Percentiles rank a stretch among this genome's conserved stretches.
phyloP scores from a whole-genome alignment of 2,113 vertebrate species.

The Sphaerodactylus townsendi region DNA sequence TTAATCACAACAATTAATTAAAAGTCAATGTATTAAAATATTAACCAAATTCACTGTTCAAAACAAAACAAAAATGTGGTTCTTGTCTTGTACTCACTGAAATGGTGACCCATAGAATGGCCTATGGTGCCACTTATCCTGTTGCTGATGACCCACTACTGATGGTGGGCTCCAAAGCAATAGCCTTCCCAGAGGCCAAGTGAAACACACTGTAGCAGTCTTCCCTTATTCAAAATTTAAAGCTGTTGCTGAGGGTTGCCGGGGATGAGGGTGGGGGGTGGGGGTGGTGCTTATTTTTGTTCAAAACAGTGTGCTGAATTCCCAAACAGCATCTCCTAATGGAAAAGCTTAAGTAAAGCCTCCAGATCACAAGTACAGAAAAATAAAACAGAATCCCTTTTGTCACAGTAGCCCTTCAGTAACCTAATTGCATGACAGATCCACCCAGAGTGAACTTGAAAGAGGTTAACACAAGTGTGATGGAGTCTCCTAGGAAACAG shows the following conservation, averaged over 20 bases:
- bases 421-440: constrained; percentile 54
- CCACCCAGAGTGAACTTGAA: constrained; percentile 61
- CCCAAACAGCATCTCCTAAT: constrained; percentile 47
- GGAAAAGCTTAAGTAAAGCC: constrained; percentile 59
- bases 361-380: constrained; percentile 54
- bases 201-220: background rate
- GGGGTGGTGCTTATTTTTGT: constrained; percentile 8
- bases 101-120: no score
- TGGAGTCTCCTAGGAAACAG: constrained; percentile 61
- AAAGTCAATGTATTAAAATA: no score
- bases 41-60: no score
- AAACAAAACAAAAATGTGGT: no score
- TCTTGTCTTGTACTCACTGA: no score
- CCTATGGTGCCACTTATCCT: no score
- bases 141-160: no score
- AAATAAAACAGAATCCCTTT: constrained; percentile 55
- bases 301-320: constrained; percentile 40
- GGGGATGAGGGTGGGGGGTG: no score
- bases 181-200: background rate
- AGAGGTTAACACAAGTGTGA: constrained; percentile 54
- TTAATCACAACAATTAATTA: no score
- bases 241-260: constrained; percentile 17
- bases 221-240: constrained; percentile 33
- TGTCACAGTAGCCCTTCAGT: constrained; percentile 48
- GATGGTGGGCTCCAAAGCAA: no score